Evolutionary conservation across 2,797 vertebrate species (phyloP).

Genomic region (Coendou prehensilis): DNA sequence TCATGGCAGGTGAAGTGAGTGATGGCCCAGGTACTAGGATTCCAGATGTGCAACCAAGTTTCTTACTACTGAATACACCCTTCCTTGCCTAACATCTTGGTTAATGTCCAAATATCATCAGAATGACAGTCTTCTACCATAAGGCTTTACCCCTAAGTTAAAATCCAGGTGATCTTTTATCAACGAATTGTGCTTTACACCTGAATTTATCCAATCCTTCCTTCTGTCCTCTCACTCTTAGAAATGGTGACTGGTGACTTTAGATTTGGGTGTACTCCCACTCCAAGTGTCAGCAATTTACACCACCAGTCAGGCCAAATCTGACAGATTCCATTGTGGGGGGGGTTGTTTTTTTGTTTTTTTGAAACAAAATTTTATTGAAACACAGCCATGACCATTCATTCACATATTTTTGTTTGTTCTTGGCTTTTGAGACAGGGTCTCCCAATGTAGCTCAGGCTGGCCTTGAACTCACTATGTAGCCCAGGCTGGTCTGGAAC

Average conservation of each 20-base stretch:
- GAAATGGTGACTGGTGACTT: neutral
- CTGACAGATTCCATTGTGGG: neutral
- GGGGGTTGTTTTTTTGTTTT: neutral
- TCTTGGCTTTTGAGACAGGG: neutral
- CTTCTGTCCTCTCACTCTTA: neutral
- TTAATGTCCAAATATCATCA: constrained; percentile 12
- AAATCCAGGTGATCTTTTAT: constrained; percentile 35
- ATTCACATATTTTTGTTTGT: neutral
- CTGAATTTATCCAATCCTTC: neutral
- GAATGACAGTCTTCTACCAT: neutral
- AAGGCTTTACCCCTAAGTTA: constrained; percentile 15
- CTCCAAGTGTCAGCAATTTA: neutral
- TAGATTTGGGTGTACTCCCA: neutral
- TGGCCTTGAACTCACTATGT: neutral
- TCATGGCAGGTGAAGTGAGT: neutral
- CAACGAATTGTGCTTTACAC: neutral
- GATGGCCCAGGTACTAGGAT: neutral
- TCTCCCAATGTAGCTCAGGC: neutral
- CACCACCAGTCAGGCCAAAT: neutral
- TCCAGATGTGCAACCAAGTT: neutral
- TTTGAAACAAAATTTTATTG: constrained; percentile 24
- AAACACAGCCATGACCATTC: neutral
- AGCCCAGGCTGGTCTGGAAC: neutral
- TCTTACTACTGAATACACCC: neutral
- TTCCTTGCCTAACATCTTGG: neutral